Evolutionary conservation across 1,140 invertebrate genomes (phyloP).

Genomic region (Ceratosolen fusciceps): DNA sequence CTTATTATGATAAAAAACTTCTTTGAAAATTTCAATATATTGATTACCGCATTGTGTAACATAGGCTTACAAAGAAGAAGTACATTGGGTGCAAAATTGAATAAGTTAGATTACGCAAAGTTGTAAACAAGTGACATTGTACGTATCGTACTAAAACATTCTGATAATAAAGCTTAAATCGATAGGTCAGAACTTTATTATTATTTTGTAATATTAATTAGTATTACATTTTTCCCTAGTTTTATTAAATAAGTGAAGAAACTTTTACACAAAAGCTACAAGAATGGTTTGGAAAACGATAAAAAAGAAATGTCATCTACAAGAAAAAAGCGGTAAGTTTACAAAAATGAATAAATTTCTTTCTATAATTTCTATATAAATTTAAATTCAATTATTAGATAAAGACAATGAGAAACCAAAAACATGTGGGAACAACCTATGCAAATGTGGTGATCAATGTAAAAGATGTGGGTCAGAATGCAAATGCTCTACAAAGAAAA

Average conservation of each 20-base stretch:
- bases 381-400: conserved; percentile 35
- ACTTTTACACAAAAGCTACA: neutral
- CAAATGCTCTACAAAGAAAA: conserved; percentile 58
- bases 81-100: conserved; percentile 47
- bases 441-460: conserved; percentile 58
- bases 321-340: conserved; percentile 55
- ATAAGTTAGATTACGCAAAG: conserved; percentile 26
- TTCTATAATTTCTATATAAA: conserved; percentile 17
- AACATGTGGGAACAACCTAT: conserved; percentile 48
- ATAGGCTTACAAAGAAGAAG: neutral
- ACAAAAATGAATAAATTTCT: conserved; percentile 29
- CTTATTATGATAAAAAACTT: neutral
- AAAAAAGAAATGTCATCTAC: conserved; percentile 55
- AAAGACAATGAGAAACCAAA: conserved; percentile 45
- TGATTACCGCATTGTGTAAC: conserved; percentile 34
- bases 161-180: conserved; percentile 36
- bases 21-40: conserved; percentile 23
- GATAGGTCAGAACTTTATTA: conserved; percentile 11
- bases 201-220: neutral
- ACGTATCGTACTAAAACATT: conserved; percentile 14
- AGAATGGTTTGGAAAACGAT: conserved; percentile 61
- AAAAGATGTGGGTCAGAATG: conserved; percentile 59
- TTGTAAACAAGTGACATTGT: conserved; percentile 48
- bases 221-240: neutral
- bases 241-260: neutral